These are phyloP conservation scores for Penaeus vannamei DNA, from an alignment of 1,140 invertebrate species.

Conservation along the genomic window DNA sequence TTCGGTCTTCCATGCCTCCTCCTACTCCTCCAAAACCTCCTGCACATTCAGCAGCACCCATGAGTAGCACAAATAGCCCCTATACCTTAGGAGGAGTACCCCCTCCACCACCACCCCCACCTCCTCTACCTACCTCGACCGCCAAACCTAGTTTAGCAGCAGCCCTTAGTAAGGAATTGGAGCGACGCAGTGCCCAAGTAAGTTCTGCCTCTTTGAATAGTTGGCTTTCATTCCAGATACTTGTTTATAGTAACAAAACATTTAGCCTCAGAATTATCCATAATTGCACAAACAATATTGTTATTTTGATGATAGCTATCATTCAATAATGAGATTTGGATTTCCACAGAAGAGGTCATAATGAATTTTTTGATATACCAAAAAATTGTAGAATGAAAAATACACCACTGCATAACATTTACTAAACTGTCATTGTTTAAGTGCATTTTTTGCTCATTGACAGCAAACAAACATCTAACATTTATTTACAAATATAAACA, in stretches of 20 bases:
- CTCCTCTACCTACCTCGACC: conserved; percentile 46
- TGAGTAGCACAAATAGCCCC: conserved; percentile 44
- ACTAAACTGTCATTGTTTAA: too few relatives aligned
- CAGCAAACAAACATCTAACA: too few relatives aligned
- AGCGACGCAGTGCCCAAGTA: conserved; percentile 52
- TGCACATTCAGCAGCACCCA: conserved; percentile 41
- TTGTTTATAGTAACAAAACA: not conserved
- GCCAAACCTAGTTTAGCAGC: conserved; percentile 47
- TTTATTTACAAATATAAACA: too few relatives aligned
- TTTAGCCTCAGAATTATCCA: not conserved
- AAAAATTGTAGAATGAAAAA: too few relatives aligned
- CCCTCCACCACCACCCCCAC: conserved; percentile 59
- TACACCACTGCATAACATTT: too few relatives aligned
- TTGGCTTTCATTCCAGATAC: too few relatives aligned
- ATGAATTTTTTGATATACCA: too few relatives aligned
- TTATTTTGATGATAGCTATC: too few relatives aligned
- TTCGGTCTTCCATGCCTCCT: conserved; percentile 43
- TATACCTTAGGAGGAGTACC: conserved; percentile 39
- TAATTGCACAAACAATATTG: too few relatives aligned
- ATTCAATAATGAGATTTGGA: too few relatives aligned
- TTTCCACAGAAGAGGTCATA: too few relatives aligned
- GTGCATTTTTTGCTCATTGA: too few relatives aligned
- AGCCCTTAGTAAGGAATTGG: conserved; percentile 59
- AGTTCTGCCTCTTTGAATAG: conserved; percentile 1
- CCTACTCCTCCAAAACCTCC: conserved; percentile 57